These are phyloP conservation scores for Candoia aspera DNA, from an alignment of 2,113 vertebrate species.

Conservation along the genomic window DNA sequence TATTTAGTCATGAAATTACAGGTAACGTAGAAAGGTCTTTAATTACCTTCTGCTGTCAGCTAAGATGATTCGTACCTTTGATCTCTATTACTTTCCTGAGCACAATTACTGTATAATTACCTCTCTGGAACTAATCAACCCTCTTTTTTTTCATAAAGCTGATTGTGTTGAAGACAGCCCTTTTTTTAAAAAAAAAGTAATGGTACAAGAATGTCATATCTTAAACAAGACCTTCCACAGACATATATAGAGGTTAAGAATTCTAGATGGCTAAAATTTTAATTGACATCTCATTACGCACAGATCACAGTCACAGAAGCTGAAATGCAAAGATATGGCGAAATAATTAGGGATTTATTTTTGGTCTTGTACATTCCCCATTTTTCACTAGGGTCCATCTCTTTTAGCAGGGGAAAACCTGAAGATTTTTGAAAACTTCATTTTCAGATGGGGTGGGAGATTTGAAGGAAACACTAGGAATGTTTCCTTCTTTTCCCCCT, in stretches of 20 bases:
- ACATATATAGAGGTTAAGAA: background rate
- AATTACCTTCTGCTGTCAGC: conserved; percentile 51
- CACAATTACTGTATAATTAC: conserved; percentile 52
- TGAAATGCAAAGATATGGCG: background rate
- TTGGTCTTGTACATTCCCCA: background rate
- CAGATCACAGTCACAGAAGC: background rate
- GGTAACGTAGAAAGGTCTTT: conserved; percentile 48
- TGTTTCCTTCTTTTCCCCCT: background rate
- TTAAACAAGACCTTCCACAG: no score
- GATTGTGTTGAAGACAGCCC: conserved; percentile 35
- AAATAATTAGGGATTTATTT: background rate
- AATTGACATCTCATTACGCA: conserved; percentile 9
- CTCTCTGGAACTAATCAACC: conserved; percentile 46
- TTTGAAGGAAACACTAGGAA: background rate
- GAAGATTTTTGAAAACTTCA: background rate
- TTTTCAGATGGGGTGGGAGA: background rate
- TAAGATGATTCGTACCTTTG: conserved; percentile 59
- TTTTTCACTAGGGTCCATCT: background rate
- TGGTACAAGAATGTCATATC: background rate
- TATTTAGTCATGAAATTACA: conserved; percentile 52
- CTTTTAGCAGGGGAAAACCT: no score
- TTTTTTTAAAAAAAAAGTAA: conserved; percentile 1
- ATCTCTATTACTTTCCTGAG: conserved; percentile 45
- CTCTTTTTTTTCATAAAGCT: conserved; percentile 33
- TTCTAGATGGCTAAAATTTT: background rate